A percentile compares a stretch with the other conserved stretches of the same genome.
phyloP scores from a whole-genome alignment of 2,888 invertebrate species.

The Papilio elwesi region DNA sequence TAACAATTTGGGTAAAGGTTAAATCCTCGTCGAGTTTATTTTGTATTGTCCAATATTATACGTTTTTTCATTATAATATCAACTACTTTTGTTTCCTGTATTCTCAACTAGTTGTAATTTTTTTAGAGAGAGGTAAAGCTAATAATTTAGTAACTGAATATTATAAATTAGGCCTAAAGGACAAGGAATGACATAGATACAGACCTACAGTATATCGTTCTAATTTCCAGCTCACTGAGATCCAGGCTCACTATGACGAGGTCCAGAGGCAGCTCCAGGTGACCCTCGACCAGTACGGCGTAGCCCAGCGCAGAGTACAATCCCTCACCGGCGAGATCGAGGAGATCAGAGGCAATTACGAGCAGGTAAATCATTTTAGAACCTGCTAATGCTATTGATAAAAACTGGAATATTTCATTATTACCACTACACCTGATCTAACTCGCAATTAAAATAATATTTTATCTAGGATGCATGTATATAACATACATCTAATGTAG shows the following conservation, averaged over 20 bases:
- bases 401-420: not conserved
- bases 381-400: not conserved
- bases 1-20: not conserved
- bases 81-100: no score
- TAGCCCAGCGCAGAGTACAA: constrained; percentile 95
- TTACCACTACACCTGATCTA: not conserved
- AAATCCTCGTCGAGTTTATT: not conserved
- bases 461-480: not conserved
- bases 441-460: not conserved
- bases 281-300: constrained; percentile 96
- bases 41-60: no score
- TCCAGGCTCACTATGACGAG: constrained; percentile 98
- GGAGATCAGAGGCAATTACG: constrained; percentile 96
- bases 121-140: not conserved
- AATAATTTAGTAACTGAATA: not conserved
- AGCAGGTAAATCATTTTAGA: constrained; percentile 74
- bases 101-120: no score
- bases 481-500: no score
- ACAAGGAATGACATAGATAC: not conserved
- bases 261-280: constrained; percentile 97
- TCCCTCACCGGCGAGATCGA: constrained; percentile 97
- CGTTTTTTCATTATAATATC: no score
- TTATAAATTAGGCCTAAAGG: not conserved
- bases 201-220: not conserved
- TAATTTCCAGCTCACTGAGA: constrained; percentile 87